phyloP scores from a whole-genome alignment of 53 echinoderm and acorn worm species.

The Temnopleurus reevesii region DNA sequence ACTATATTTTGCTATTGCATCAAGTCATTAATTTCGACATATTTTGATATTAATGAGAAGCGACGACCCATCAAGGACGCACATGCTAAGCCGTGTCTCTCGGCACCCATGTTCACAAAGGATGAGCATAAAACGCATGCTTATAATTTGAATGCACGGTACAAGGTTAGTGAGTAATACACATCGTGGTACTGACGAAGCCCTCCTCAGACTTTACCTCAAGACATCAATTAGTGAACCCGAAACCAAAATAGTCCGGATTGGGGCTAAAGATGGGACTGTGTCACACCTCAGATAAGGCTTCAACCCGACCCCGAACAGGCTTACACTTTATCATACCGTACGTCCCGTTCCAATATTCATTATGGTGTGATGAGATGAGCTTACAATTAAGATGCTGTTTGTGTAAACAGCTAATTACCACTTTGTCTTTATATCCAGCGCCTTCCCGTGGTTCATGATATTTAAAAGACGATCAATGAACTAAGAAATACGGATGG shows the following conservation, averaged over 20 bases:
- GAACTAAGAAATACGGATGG: too few species aligned
- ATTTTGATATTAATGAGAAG: background rate
- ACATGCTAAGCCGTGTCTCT: background rate
- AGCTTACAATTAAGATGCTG: too few species aligned
- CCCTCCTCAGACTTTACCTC: background rate
- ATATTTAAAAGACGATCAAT: too few species aligned
- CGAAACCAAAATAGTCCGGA: conserved; percentile 20
- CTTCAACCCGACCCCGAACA: too few species aligned
- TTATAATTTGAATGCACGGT: background rate
- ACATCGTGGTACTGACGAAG: background rate
- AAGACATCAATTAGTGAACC: conserved; percentile 2
- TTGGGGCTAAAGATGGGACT: background rate
- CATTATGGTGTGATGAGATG: too few species aligned
- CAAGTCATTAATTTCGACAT: background rate
- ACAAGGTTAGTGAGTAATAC: background rate
- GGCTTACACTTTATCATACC: too few species aligned
- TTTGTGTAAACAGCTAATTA: too few species aligned
- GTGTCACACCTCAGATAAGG: too few species aligned
- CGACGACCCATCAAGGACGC: background rate
- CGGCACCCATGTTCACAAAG: background rate
- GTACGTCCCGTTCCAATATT: too few species aligned
- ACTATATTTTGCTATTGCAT: background rate
- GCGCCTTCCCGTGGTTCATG: too few species aligned
- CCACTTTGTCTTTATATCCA: too few species aligned
- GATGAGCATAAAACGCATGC: conserved; percentile 11